phyloP scores from a whole-genome alignment of 1,140 invertebrate genomes.

The Ips typographus region DNA sequence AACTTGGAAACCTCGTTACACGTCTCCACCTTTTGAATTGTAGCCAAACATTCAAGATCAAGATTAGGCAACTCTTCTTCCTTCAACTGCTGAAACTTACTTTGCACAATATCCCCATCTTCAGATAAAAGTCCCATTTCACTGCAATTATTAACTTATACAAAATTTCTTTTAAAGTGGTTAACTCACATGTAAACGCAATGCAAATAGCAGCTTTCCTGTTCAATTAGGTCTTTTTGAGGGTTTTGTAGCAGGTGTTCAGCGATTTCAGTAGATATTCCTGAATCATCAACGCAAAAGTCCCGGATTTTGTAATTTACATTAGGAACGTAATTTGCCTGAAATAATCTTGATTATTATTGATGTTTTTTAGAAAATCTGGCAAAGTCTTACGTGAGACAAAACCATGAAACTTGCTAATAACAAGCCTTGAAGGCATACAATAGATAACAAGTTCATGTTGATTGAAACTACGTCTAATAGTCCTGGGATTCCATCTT shows the following conservation, averaged over 20 bases:
- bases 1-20: neutral
- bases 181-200: slow-evolving; percentile 17
- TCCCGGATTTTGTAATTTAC: slow-evolving; percentile 16
- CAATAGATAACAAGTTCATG: too few relatives aligned
- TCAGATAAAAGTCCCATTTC: neutral
- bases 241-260: slow-evolving; percentile 7
- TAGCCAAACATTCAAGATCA: neutral
- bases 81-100: neutral
- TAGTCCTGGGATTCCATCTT: too few relatives aligned
- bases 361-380: neutral
- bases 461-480: too few relatives aligned
- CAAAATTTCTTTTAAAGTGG: neutral
- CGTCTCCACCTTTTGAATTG: neutral
- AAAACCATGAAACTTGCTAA: too few relatives aligned
- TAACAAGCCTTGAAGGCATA: too few relatives aligned
- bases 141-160: neutral
- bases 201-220: slow-evolving; percentile 15
- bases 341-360: too few relatives aligned
- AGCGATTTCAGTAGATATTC: slow-evolving; percentile 9
- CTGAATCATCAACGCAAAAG: slow-evolving; percentile 13
- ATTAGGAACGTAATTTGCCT: slow-evolving; percentile 14
- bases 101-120: neutral
- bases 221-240: neutral
- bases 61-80: neutral
- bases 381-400: neutral